Conservation (phyloP, 2,113 vertebrate species). For the Lasiurus cinereus region DNA sequence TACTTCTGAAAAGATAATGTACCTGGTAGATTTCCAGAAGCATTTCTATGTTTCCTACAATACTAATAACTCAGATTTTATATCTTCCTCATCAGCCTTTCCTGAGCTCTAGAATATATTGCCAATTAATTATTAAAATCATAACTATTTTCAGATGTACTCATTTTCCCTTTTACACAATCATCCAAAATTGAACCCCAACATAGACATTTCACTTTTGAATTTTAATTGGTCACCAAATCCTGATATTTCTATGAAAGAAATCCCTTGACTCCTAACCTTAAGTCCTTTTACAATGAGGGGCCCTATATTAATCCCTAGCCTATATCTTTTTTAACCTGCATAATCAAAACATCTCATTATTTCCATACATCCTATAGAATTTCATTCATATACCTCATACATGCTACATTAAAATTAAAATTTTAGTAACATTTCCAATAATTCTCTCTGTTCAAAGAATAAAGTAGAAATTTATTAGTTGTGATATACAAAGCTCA, state of each 20-base stretch:
- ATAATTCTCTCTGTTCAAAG: neutral
- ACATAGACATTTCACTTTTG: neutral
- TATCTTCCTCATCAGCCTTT: neutral
- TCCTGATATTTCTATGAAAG: neutral
- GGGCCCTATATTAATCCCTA: neutral
- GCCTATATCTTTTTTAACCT: neutral
- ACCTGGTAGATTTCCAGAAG: neutral
- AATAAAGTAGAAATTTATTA: neutral
- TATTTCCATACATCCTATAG: neutral
- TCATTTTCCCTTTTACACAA: neutral
- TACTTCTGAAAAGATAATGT: neutral
- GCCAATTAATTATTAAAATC: neutral
- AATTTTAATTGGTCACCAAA: neutral
- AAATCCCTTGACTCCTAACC: neutral
- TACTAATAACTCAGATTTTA: neutral
- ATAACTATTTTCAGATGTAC: neutral
- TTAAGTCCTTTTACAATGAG: neutral
- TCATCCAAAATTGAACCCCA: neutral
- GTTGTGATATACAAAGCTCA: neutral
- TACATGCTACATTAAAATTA: neutral
- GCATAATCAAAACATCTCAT: neutral
- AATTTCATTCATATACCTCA: neutral
- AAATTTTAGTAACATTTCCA: conserved; percentile 11
- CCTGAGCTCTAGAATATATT: neutral
- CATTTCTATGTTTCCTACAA: neutral